phyloP scores from a whole-genome alignment of 2,113 vertebrate genomes.

The Ptilonorhynchus violaceus region DNA sequence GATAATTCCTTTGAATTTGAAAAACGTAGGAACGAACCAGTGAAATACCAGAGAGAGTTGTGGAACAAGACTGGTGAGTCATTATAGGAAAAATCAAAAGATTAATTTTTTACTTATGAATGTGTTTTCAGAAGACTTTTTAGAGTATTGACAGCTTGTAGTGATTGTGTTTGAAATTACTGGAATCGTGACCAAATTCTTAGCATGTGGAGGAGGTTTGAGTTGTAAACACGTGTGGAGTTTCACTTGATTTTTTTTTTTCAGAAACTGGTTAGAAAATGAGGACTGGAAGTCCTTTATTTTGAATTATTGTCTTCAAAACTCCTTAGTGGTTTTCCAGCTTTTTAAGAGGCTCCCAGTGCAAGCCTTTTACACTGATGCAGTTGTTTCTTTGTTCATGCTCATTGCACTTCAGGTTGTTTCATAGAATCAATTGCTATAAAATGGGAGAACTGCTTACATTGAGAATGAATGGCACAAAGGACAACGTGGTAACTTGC shows the following conservation, averaged over 20 bases:
- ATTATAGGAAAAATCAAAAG: not conserved
- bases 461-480: not conserved
- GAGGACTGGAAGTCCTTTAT: not conserved
- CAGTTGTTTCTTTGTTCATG: not conserved
- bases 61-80: slow-evolving; percentile 93
- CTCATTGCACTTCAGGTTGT: not conserved
- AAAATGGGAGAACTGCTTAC: not conserved
- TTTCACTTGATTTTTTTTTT: not conserved
- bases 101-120: not conserved
- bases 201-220: not conserved
- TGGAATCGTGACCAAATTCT: not conserved
- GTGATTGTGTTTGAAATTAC: not conserved
- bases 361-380: not conserved
- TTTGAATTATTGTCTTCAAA: not conserved
- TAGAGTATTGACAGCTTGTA: not conserved
- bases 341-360: not conserved
- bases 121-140: not conserved
- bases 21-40: slow-evolving; percentile 90
- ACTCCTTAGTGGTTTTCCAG: not conserved
- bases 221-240: not conserved
- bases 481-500: not conserved
- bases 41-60: slow-evolving; percentile 91
- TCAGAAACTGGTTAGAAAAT: not conserved
- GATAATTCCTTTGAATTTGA: slow-evolving; percentile 97
- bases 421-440: not conserved